phyloP scores from a whole-genome alignment of 2,113 vertebrate genomes.

The Podarcis raffonei region DNA sequence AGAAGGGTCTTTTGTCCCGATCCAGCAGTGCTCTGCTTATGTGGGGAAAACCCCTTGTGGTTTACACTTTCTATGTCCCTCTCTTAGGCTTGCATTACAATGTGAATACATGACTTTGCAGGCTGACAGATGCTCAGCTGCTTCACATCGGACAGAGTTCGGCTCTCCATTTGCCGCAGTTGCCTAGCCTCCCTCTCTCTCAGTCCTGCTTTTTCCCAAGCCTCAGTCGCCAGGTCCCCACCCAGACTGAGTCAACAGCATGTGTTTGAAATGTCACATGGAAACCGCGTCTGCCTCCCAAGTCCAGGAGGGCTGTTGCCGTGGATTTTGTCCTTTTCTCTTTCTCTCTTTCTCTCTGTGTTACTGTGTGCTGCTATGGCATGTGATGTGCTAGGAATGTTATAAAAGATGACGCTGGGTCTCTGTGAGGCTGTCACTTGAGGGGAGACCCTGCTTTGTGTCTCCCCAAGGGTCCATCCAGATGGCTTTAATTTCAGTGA shows the following conservation, averaged over 20 bases:
- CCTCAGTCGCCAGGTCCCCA: background rate
- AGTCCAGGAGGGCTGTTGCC: background rate
- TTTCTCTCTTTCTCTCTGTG: background rate
- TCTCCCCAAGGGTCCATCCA: constrained; percentile 6
- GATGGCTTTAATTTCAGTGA: constrained; percentile 13
- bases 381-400: background rate
- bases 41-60: background rate
- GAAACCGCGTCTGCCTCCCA: background rate
- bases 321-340: background rate
- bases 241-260: background rate
- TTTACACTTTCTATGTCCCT: too few relatives aligned
- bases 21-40: background rate
- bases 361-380: background rate
- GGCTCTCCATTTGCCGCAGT: too few relatives aligned
- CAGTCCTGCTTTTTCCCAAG: background rate
- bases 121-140: background rate
- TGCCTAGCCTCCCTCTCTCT: background rate
- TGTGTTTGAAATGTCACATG: background rate
- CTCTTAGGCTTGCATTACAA: too few relatives aligned
- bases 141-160: background rate
- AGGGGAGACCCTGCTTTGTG: background rate
- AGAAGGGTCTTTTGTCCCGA: too few relatives aligned
- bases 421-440: background rate
- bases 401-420: background rate
- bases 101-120: background rate